Evolutionary conservation across 2,888 invertebrate genomes (phyloP).

Genomic region (Auanema freiburgensis): DNA sequence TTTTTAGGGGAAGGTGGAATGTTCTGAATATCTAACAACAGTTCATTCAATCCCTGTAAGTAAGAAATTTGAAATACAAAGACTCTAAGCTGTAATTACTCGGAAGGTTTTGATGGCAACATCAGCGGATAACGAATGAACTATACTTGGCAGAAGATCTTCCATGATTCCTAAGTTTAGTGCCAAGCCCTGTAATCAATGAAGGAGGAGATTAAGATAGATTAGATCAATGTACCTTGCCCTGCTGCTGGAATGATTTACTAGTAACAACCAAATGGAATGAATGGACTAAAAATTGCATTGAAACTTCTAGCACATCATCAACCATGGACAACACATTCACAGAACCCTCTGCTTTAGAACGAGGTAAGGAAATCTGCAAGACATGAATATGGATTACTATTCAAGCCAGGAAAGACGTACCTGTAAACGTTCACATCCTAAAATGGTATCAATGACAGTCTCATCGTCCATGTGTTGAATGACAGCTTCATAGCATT

Average conservation of each 20-base stretch:
- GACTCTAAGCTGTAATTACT: neutral
- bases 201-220: neutral
- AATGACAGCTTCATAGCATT: slow-evolving; percentile 56
- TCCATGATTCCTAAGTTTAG: slow-evolving; percentile 79
- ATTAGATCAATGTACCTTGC: slow-evolving; percentile 67
- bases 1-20: slow-evolving; percentile 27
- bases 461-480: slow-evolving; percentile 73
- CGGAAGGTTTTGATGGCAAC: slow-evolving; percentile 76
- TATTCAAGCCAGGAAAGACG: neutral
- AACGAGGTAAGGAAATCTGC: slow-evolving; percentile 44
- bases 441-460: slow-evolving; percentile 80
- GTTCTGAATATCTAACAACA: slow-evolving; percentile 22
- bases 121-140: slow-evolving; percentile 79
- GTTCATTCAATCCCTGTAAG: slow-evolving; percentile 19
- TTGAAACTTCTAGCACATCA: slow-evolving; percentile 79
- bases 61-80: neutral
- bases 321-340: slow-evolving; percentile 81
- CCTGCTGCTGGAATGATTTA: slow-evolving; percentile 74
- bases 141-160: slow-evolving; percentile 78
- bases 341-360: slow-evolving; percentile 75
- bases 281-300: slow-evolving; percentile 79
- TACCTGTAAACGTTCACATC: slow-evolving; percentile 80
- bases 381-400: slow-evolving; percentile 3
- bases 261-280: slow-evolving; percentile 77
- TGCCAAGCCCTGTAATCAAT: slow-evolving; percentile 70